Conservation (phyloP, 2,888 invertebrate genomes). For the Neocrepidodera transversa region DNA sequence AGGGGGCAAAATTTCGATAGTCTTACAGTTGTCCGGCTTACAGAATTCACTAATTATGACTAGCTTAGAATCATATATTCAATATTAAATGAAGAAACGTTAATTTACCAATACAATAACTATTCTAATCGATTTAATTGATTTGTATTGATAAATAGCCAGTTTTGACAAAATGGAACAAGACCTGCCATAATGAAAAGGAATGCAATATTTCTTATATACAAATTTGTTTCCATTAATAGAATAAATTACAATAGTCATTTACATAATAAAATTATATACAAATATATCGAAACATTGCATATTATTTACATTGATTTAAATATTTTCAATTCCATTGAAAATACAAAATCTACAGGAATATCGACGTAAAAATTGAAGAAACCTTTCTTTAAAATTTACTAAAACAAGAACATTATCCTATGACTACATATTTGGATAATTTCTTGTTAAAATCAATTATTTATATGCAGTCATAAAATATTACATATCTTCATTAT, state of each 20-base stretch:
- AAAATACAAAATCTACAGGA: constrained; percentile 55
- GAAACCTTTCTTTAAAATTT: too few species aligned
- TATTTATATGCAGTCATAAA: constrained; percentile 41
- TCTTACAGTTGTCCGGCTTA: too few species aligned
- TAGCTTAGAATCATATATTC: constrained; percentile 56
- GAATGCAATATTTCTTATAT: constrained; percentile 51
- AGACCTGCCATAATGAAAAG: constrained; percentile 27
- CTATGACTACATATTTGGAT: constrained; percentile 35
- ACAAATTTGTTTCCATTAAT: constrained; percentile 42
- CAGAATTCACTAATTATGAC: too few species aligned
- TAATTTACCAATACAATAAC: background rate
- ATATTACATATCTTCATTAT: constrained; percentile 38
- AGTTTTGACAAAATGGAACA: background rate
- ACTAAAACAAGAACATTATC: background rate
- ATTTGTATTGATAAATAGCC: background rate
- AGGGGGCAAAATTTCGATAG: too few species aligned
- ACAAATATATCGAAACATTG: constrained; percentile 55
- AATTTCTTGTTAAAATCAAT: constrained; percentile 27
- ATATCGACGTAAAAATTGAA: constrained; percentile 19
- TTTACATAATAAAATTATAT: constrained; percentile 44
- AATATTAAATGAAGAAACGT: constrained; percentile 27
- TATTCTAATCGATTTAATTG: too few species aligned
- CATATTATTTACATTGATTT: constrained; percentile 55
- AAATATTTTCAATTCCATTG: constrained; percentile 54
- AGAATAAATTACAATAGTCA: constrained; percentile 49